Conservation (phyloP, 2,797 vertebrate species). For the Helicolenus hilgendorfi region DNA sequence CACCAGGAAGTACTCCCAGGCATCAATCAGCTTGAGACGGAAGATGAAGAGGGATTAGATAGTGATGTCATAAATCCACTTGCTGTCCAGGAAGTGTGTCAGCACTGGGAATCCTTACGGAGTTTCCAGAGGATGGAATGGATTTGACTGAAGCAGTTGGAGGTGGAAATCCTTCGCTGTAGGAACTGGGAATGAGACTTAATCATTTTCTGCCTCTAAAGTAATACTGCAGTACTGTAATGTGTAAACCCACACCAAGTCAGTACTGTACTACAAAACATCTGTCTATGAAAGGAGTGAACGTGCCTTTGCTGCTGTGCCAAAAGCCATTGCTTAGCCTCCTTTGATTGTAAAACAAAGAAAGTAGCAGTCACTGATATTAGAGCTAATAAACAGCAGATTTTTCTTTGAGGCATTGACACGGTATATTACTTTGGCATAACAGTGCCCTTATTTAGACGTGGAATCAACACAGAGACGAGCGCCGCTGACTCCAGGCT, state of each 20-base stretch:
- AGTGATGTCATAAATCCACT: constrained; percentile 83
- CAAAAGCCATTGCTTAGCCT: constrained; percentile 64
- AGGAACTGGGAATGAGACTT: constrained; percentile 65
- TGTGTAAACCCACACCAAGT: constrained; percentile 60
- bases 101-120: constrained; percentile 70
- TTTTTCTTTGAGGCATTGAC: constrained; percentile 51
- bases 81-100: constrained; percentile 76
- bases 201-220: constrained; percentile 72
- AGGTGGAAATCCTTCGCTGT: constrained; percentile 68
- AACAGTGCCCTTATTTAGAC: constrained; percentile 24
- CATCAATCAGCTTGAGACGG: constrained; percentile 65
- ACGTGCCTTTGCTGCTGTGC: constrained; percentile 61
- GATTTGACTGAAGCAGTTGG: constrained; percentile 64
- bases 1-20: constrained; percentile 73
- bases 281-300: constrained; percentile 66
- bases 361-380: constrained; percentile 50
- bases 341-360: constrained; percentile 71
- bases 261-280: constrained; percentile 62
- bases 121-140: constrained; percentile 74
- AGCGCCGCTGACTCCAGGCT: constrained; percentile 2
- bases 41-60: constrained; percentile 78
- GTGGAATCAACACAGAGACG: not conserved
- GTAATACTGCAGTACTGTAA: constrained; percentile 51
- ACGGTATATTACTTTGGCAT: constrained; percentile 23
- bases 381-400: constrained; percentile 71